These are phyloP conservation scores for Tapera naevia DNA, from an alignment of 2,797 vertebrate species.

Conservation along the genomic window DNA sequence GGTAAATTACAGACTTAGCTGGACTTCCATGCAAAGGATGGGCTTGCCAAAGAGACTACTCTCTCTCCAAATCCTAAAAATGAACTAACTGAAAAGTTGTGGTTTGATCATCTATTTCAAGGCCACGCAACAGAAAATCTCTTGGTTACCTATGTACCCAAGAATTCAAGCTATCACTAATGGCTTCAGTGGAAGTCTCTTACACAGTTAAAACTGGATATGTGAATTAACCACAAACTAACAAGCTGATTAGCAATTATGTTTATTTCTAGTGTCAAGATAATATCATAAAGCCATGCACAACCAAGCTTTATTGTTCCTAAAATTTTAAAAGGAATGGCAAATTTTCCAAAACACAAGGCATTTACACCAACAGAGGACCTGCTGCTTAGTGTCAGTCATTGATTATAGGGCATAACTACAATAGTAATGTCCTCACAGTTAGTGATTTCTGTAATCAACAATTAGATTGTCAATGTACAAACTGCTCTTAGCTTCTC, in stretches of 20 bases:
- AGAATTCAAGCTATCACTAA: rapidly evolving
- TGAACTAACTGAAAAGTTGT: not conserved
- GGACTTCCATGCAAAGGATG: not conserved
- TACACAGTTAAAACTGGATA: not conserved
- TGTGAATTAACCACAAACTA: not conserved
- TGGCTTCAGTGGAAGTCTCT: not conserved
- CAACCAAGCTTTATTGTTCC: not conserved
- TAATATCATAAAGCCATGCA: not conserved
- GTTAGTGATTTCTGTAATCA: slow-evolving; percentile 41
- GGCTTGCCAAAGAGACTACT: not conserved
- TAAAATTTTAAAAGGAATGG: not conserved
- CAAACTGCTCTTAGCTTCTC: slow-evolving; percentile 27
- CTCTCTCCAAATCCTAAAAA: not conserved
- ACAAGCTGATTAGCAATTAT: not conserved
- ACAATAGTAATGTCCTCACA: not conserved
- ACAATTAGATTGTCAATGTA: slow-evolving; percentile 22
- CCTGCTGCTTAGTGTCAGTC: not conserved
- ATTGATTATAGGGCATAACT: not conserved
- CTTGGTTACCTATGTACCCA: not conserved
- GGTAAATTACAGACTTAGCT: not conserved
- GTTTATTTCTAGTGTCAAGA: not conserved
- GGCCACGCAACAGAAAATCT: not conserved
- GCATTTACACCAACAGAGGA: not conserved
- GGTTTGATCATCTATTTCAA: not conserved
- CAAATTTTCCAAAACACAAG: not conserved